phyloP scores from a whole-genome alignment of 2,888 invertebrate genomes.

The Ectemnius cavifrons region DNA sequence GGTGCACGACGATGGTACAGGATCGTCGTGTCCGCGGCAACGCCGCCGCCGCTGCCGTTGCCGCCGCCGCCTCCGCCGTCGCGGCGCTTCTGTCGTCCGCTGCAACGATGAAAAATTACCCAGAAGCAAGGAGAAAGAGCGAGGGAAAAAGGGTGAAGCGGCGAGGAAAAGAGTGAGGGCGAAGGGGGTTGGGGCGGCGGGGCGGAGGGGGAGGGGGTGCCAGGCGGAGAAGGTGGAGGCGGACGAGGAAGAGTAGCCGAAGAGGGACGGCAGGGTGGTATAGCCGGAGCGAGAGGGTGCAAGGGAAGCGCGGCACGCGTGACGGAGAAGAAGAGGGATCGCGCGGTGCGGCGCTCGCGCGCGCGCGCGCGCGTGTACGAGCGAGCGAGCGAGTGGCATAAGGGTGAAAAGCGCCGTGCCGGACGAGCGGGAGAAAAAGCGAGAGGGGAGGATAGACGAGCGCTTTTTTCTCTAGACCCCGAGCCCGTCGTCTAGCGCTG shows the following conservation, averaged over 20 bases:
- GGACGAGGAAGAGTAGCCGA: conserved; percentile 30
- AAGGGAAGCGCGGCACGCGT: conserved; percentile 27
- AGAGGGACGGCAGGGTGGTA: conserved; percentile 16
- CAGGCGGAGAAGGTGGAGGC: conserved; percentile 23
- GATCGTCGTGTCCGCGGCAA: conserved; percentile 56
- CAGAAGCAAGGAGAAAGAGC: conserved; percentile 69
- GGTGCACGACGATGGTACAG: conserved; percentile 22
- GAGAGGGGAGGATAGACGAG: conserved; percentile 56
- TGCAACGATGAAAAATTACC: conserved; percentile 77
- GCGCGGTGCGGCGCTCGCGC: not conserved
- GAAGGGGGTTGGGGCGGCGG: not conserved
- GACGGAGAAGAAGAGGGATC: conserved; percentile 8
- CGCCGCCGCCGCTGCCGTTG: conserved; percentile 64
- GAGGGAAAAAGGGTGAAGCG: conserved; percentile 32
- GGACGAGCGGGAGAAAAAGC: conserved; percentile 30
- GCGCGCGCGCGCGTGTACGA: not conserved
- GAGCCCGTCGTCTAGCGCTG: conserved; percentile 73
- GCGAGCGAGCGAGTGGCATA: not conserved
- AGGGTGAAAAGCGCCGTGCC: conserved; percentile 7
- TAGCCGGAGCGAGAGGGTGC: conserved; percentile 29
- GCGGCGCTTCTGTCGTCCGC: conserved; percentile 71
- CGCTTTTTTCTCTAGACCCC: conserved; percentile 67
- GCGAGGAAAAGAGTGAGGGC: conserved; percentile 27
- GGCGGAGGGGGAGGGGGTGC: conserved; percentile 9
- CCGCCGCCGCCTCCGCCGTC: conserved; percentile 52